Base-by-base conservation (phyloP, 1,140 invertebrate genomes). In the Penaeus vannamei region DNA sequence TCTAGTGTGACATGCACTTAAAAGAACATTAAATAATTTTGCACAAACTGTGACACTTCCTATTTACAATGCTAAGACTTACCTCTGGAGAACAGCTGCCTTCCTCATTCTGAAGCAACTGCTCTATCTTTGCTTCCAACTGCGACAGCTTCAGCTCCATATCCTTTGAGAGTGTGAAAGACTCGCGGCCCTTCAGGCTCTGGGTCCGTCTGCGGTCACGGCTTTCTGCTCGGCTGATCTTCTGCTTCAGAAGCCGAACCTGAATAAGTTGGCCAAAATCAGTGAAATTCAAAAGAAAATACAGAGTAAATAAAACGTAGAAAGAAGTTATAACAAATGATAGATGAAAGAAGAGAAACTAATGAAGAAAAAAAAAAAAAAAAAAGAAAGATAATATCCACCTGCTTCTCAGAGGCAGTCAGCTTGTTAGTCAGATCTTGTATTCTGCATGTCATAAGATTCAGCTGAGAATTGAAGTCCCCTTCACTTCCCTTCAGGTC, bases 341-440 rank as follows among this genome's bases (percentile, higher is more conserved):
- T 26, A 5, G 17, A 61, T 60, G 59, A 60, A 19, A 26, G 22
- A 23, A 22, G n/a, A 19, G 26, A n/a, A 7, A 32, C 7, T 20
- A 61, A 60, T 61, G 22, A 19, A 10, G 26, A 14, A 61, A 32
- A 26, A 84, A 5, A 32, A 3, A 29, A 61, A 29, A 10, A 2
- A 84, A 62, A 10, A 10, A 29, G 46, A 42, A 79, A 86, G 61
- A 62, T 22, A 62, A 26, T n/a, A 87, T 82, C 86, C 19, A 97
- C 95, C 93, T 97, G 96, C 91, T 97, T 97, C 92, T 98, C 97
- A n/a, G 96, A 96, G 1, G 94, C 94, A 7, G 94, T 95, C 36
- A 97, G 93, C 93, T 98, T 98, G 60, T 95, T 94, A 0, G 97
- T 97, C 61, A 98, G 93, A 92, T 98, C 97, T 92, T 97, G 95